Conservation (phyloP, 1,140 invertebrate species). For the Physella acuta region DNA sequence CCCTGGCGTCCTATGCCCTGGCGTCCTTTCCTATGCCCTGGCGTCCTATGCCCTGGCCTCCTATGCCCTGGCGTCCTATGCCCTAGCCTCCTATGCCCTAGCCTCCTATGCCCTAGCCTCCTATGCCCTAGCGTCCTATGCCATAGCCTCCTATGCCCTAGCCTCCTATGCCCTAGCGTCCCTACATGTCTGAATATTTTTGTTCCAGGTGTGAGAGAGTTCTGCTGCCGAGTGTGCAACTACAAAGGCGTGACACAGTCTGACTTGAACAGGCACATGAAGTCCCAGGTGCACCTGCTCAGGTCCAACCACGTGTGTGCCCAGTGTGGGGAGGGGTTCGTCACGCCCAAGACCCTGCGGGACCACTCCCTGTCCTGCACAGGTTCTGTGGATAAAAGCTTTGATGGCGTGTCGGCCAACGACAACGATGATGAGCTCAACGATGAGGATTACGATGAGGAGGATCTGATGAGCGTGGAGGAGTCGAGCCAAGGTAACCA, state of each 20-base stretch:
- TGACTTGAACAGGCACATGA: conserved; percentile 63
- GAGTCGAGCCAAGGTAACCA: conserved; percentile 4
- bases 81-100: no score
- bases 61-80: no score
- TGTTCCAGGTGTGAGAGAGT: conserved; percentile 60
- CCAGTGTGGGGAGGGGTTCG: conserved; percentile 59
- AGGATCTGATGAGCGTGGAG: neutral
- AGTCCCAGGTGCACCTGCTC: conserved; percentile 62
- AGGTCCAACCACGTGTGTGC: conserved; percentile 56
- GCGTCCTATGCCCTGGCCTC: no score
- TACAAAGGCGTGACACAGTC: conserved; percentile 65
- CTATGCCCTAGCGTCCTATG: no score
- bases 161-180: no score
- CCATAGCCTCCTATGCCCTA: no score
- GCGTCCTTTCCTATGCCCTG: no score
- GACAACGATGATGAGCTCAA: neutral
- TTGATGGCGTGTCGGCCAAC: conserved; percentile 18
- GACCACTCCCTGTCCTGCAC: conserved; percentile 49
- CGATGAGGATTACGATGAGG: conserved; percentile 2
- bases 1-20: no score
- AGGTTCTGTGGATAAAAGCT: conserved; percentile 14
- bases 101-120: no score
- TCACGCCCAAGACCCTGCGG: conserved; percentile 53
- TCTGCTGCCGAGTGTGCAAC: conserved; percentile 62
- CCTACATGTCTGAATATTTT: neutral